Conservation (phyloP, 2,797 vertebrate species). For the Enteromius trimaculatus region DNA sequence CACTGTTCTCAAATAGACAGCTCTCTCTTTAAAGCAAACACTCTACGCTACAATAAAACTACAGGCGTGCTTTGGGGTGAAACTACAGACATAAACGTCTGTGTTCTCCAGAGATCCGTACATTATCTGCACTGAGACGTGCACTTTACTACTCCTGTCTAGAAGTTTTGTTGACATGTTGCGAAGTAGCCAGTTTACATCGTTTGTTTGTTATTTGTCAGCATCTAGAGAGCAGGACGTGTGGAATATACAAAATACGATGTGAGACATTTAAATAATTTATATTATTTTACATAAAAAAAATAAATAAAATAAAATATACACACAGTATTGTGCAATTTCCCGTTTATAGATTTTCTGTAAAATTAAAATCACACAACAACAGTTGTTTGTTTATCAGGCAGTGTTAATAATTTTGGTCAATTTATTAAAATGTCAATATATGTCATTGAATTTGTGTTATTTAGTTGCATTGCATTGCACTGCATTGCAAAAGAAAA, state of each 20-base stretch:
- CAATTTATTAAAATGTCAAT: background rate
- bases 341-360: background rate
- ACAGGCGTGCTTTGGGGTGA: slow-evolving; percentile 32
- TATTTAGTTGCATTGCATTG: background rate
- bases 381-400: background rate
- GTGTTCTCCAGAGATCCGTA: background rate
- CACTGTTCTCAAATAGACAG: slow-evolving; percentile 18
- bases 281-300: background rate
- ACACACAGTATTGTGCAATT: background rate
- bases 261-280: background rate
- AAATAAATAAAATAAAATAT: background rate
- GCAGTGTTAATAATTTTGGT: background rate
- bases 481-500: too few relatives aligned
- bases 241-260: background rate
- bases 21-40: background rate
- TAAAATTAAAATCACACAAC: background rate
- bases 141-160: background rate
- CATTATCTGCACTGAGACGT: slow-evolving; percentile 1
- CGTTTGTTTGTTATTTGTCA: background rate
- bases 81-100: background rate
- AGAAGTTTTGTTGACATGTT: background rate
- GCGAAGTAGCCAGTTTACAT: too few relatives aligned
- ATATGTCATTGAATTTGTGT: background rate
- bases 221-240: background rate
- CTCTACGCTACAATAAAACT: slow-evolving; percentile 2